Evolutionary conservation across 1,140 invertebrate genomes (phyloP), one percentile per base, ranked within the genome.

Genomic region (Lasioglossum albipes): DNA sequence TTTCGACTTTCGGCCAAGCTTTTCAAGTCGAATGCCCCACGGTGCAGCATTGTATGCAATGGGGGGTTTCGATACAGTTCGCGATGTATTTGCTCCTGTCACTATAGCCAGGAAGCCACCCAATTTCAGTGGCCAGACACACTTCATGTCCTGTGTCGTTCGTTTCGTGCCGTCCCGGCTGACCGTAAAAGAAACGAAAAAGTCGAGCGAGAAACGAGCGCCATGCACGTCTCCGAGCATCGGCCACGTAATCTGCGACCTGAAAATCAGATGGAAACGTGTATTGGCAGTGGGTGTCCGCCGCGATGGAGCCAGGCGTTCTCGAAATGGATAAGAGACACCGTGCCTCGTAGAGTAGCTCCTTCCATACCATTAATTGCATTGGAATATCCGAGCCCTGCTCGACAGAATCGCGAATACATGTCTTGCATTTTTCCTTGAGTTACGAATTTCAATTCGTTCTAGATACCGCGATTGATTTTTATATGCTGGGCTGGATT

Each of bases 121-220:
- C 76, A 78, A 78, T 78, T 78, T 78, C 76, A 68, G 1, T 27
- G 66, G 7, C 27, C 41, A 22, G 66, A 61, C 75, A 41, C 13
- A 49, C 45, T 49, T 31, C 27, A 67, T 77, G 75, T 77, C 75
- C 54, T 31, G 36, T 22, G 42, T 71, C 75, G 67, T 65, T 73
- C 59, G 18, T 2, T 65, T 18, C 45, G 69, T 27, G 59, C 27
- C 59, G 75, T 61, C 66, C 54, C 62, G 36, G 16, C 59, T 61
- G 77, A 61, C 62, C 64, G 69, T 74, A 74, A 79, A 79, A 73
- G 77, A 54, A 78, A 78, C 68, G 68, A 78, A 72, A 78, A 72
- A 72, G 45, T 62, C 16, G 22, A 27, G 31, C 57, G 57, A 59
- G 57, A n/a, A 59, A 59, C 57, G 57, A 54, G 57, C n/a, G 57